Evolutionary conservation across 1,140 invertebrate genomes (phyloP).

Genomic region (Paraescarpia echinospica): DNA sequence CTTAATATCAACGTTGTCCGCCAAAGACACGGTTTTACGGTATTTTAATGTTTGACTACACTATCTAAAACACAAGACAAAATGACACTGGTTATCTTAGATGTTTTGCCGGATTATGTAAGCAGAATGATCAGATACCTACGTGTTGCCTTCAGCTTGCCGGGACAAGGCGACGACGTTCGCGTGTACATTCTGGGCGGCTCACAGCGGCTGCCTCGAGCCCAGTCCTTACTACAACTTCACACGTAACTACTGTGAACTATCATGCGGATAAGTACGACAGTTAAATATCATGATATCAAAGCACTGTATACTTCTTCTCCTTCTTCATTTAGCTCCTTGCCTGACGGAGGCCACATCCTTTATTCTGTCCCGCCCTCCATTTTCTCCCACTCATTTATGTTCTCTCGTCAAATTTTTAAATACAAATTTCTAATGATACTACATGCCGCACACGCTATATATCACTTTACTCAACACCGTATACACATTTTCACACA

Average conservation of each 20-base stretch:
- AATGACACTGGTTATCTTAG: neutral
- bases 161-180: neutral
- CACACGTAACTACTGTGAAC: neutral
- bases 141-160: neutral
- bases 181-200: neutral
- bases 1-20: neutral
- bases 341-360: too few species aligned
- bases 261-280: neutral
- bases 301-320: too few species aligned
- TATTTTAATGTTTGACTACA: neutral
- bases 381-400: too few species aligned
- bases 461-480: too few species aligned
- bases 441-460: too few species aligned
- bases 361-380: too few species aligned
- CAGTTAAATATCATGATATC: too few species aligned
- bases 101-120: neutral
- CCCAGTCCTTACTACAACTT: neutral
- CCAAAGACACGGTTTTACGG: neutral
- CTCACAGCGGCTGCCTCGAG: neutral
- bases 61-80: neutral
- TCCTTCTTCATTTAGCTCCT: too few species aligned
- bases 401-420: too few species aligned
- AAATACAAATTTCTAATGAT: too few species aligned
- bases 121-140: neutral
- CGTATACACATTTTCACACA: too few species aligned